Evolutionary conservation across 1,140 invertebrate species (phyloP), one percentile per base, ranked within the genome.

Genomic region (Rhyzopertha dominica): DNA sequence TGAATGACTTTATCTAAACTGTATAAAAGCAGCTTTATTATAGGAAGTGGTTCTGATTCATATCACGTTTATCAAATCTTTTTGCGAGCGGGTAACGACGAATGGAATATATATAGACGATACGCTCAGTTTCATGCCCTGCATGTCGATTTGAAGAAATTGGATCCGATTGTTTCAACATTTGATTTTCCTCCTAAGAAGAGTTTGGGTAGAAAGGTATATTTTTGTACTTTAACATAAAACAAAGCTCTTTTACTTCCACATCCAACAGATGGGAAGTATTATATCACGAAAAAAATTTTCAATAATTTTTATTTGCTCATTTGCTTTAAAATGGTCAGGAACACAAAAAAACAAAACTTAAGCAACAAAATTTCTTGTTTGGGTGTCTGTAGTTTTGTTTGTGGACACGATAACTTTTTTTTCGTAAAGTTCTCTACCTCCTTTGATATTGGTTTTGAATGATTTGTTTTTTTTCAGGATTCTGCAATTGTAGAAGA

Each of bases 161-260:
- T 83, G 47, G 85, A 90, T 68, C 76, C 83, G 4, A 73, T 84
- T 40, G 77, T 90, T 30, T 77, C 78, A 14, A 79, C 77, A 18
- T 90, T 90, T 69, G 84, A 91, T 61, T 95, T 95, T 71, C 92
- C 92, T n/a, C 90, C 89, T 20, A 95, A 95, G 65, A 94, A 93
- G 72, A 83, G 86, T 30, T 74, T 95, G 47, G 84, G 89, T 30
- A 93, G 91, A 71, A 90, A 90, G 74, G 88, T 92, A 71, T 31
- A 43, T 55, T 45, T 1, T 29, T 22, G 18, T 13, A n/a, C n/a
- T n/a, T n/a, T n/a, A n/a, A n/a, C n/a, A n/a, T n/a, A n/a, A 18
- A 35, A 38, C 4, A 2, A n/a, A n/a, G n/a, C n/a, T n/a, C n/a
- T n/a, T n/a, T n/a, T n/a, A n/a, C n/a, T n/a, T n/a, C n/a, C n/a